Conservation (phyloP, 2,113 vertebrate genomes). For the Amazona guildingii region DNA sequence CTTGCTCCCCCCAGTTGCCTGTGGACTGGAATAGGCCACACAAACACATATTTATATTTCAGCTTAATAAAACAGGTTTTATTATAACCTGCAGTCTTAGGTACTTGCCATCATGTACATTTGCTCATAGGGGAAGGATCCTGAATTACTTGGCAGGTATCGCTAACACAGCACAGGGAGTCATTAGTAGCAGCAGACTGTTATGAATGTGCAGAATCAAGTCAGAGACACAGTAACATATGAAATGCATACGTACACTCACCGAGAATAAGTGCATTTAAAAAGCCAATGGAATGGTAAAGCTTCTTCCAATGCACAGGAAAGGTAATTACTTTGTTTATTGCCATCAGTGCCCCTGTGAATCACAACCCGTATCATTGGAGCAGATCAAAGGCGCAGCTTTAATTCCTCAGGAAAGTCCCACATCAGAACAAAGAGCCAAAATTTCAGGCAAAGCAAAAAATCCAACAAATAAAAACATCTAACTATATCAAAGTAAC, state of each 20-base stretch:
- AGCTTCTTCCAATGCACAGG: background rate
- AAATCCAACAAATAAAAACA: background rate
- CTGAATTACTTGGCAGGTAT: background rate
- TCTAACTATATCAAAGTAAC: background rate
- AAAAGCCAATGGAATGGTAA: background rate
- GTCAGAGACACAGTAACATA: background rate
- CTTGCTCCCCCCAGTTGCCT: fast-evolving
- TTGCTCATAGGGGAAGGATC: background rate
- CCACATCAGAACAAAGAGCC: background rate
- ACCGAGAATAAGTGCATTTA: background rate
- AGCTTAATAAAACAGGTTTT: background rate
- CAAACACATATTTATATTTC: background rate
- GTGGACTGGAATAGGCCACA: background rate
- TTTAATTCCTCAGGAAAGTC: slow-evolving; percentile 20
- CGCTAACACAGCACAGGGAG: slow-evolving; percentile 5
- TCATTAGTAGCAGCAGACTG: background rate
- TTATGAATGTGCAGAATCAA: background rate
- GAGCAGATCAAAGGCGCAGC: background rate
- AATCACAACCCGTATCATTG: background rate
- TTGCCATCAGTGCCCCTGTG: background rate
- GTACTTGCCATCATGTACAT: background rate
- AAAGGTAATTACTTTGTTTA: slow-evolving; percentile 25
- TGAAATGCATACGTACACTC: background rate
- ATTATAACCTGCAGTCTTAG: background rate
- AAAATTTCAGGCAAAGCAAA: background rate